phyloP scores from a whole-genome alignment of 2,888 invertebrate species.

The Endomychus coccineus region DNA sequence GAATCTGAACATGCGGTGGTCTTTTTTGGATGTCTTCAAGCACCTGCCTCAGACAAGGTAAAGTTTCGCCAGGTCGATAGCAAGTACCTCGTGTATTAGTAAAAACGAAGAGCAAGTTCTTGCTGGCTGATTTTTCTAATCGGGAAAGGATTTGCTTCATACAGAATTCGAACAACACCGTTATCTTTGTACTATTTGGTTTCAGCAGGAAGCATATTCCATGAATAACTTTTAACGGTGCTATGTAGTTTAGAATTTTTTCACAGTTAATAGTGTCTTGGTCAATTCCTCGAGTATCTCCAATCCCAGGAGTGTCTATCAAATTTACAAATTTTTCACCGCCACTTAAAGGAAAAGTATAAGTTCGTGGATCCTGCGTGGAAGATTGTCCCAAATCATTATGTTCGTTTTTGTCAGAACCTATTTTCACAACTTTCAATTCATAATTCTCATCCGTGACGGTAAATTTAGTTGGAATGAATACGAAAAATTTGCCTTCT shows the following conservation, averaged over 20 bases:
- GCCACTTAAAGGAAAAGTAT: constrained; percentile 21
- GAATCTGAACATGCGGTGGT: constrained; percentile 30
- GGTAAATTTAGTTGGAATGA: constrained; percentile 32
- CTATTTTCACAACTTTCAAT: constrained; percentile 23
- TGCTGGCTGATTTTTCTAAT: constrained; percentile 35
- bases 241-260: constrained; percentile 32
- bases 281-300: constrained; percentile 28
- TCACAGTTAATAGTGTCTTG: constrained; percentile 32
- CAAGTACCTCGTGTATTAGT: constrained; percentile 32
- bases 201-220: constrained; percentile 35
- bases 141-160: constrained; percentile 35
- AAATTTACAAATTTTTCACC: constrained; percentile 27
- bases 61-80: constrained; percentile 35
- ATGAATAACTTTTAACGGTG: constrained; percentile 31
- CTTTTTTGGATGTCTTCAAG: constrained; percentile 25
- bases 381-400: constrained; percentile 17
- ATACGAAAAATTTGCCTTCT: constrained; percentile 23
- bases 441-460: constrained; percentile 28
- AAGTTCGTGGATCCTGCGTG: constrained; percentile 22
- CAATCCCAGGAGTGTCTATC: constrained; percentile 38
- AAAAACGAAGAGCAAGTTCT: constrained; percentile 38
- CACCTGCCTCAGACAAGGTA: constrained; percentile 26
- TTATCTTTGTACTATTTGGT: constrained; percentile 31
- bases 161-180: constrained; percentile 35
- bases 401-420: constrained; percentile 25